phyloP scores from a whole-genome alignment of 2,888 invertebrate species.

The Scrobipalpa atriplicella region DNA sequence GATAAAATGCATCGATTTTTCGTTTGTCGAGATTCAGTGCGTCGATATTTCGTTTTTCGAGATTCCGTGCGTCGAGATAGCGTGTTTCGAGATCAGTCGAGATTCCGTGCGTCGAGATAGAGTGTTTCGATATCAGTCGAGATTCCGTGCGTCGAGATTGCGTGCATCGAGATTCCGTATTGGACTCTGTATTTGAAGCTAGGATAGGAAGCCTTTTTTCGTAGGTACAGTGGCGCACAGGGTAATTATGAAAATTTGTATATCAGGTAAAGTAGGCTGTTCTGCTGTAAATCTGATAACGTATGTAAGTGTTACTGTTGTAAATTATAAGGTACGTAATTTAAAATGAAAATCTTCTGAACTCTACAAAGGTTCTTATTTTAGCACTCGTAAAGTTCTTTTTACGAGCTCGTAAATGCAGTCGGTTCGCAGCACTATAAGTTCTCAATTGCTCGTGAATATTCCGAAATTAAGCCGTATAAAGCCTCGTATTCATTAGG shows the following conservation, averaged over 20 bases:
- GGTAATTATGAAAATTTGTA: not conserved
- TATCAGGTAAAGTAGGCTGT: not conserved
- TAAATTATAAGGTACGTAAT: not conserved
- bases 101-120: too few species aligned
- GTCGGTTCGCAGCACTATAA: constrained; percentile 13
- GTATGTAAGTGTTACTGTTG: not conserved
- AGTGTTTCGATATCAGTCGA: too few species aligned
- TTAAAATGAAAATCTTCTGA: constrained; percentile 1
- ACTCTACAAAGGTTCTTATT: not conserved
- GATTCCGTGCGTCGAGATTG: too few species aligned
- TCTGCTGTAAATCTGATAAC: not conserved
- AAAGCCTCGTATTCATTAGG: constrained; percentile 20
- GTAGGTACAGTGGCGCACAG: too few species aligned
- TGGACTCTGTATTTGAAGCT: too few species aligned
- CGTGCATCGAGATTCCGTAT: too few species aligned
- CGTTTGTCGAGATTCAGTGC: too few species aligned
- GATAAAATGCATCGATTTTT: too few species aligned
- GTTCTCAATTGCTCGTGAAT: constrained; percentile 15
- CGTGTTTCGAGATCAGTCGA: too few species aligned
- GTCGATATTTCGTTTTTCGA: too few species aligned
- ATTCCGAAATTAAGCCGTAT: constrained; percentile 19
- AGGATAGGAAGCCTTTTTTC: too few species aligned
- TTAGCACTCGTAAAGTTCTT: not conserved
- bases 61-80: too few species aligned
- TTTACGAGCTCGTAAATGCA: constrained; percentile 4